Evolutionary conservation across 2,888 invertebrate species (phyloP), one percentile per base, ranked within the genome.

Genomic region (Oscheius sp.): DNA sequence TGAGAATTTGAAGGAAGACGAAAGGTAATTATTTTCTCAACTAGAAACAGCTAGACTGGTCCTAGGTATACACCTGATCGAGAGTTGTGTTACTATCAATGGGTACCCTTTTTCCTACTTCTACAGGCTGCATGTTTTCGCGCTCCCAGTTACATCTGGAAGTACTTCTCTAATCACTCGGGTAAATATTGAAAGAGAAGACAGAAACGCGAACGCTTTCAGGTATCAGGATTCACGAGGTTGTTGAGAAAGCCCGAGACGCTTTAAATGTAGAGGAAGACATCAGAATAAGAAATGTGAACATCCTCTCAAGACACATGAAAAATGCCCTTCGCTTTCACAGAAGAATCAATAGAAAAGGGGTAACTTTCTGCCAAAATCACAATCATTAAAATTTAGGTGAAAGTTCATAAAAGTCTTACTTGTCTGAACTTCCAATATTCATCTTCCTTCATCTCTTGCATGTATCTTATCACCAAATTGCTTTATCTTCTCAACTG

Each of bases 101-200:
- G 83, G 82, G 84, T 84, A 27, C 84, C 84, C 15, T 84, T 84
- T 69, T 84, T 84, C 55, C 76, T 85, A n/a, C 74, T 85, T 8
- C 71, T 85, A 0, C 80, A 82, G 58, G 85, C 85, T 0, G 85
- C 84, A 1, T 85, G 82, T 50, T 85, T 85, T 66, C 79, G 85
- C 23, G 73, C 82, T 15, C 85, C 85, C 2, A 81, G 81, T 37
- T 71, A 83, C 53, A 42, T 85, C 3, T 85, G 85, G 85, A 80
- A 82, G 61, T 80, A 78, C 52, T 75, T 84, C 33, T 82, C 78
- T 15, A 80, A 82, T 52, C 79, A 79, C 69, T 84, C 84, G 12
- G 84, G 82, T 82, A n/a, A 53, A 10, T 50, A 29, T 34, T 37
- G 1, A 31, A 55, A 55, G 1, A 4, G 31, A 1, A 20, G 17